Conservation (phyloP, 2,113 vertebrate genomes). For the Pachypanchax playfairii region DNA sequence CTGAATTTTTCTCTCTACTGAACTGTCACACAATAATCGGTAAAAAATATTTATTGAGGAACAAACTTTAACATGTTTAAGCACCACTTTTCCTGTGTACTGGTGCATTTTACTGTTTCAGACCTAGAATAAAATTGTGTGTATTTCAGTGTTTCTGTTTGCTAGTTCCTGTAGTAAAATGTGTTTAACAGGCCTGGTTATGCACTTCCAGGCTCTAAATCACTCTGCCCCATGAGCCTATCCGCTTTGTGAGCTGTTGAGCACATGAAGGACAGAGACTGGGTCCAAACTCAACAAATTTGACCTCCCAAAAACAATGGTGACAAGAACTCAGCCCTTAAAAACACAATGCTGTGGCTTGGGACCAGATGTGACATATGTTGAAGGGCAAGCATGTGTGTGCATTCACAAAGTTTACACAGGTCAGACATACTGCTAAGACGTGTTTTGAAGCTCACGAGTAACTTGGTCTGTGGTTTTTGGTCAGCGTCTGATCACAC, state of each 20-base stretch:
- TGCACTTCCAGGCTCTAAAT: constrained; percentile 29
- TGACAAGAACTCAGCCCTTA: constrained; percentile 41
- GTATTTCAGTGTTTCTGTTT: constrained; percentile 18
- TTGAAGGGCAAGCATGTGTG: not conserved
- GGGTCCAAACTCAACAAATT: constrained; percentile 71
- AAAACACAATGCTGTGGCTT: constrained; percentile 64
- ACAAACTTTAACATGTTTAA: constrained; percentile 46
- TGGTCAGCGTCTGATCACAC: not conserved
- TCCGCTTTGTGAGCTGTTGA: constrained; percentile 28
- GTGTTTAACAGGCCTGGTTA: constrained; percentile 11
- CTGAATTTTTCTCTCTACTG: constrained; percentile 41
- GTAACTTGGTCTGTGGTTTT: not conserved
- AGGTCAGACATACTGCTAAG: not conserved
- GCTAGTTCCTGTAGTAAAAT: constrained; percentile 48
- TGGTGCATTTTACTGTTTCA: constrained; percentile 30
- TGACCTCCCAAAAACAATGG: constrained; percentile 72
- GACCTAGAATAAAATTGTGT: not conserved
- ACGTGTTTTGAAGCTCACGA: not conserved
- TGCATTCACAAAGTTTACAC: not conserved
- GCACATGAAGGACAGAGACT: constrained; percentile 36
- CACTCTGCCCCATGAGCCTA: constrained; percentile 26
- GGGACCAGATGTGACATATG: constrained; percentile 51
- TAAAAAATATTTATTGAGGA: constrained; percentile 64
- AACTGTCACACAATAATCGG: constrained; percentile 65
- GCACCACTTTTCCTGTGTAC: not conserved